Conservation (phyloP, 2,888 invertebrate genomes). For the Phragmatobia fuliginosa region DNA sequence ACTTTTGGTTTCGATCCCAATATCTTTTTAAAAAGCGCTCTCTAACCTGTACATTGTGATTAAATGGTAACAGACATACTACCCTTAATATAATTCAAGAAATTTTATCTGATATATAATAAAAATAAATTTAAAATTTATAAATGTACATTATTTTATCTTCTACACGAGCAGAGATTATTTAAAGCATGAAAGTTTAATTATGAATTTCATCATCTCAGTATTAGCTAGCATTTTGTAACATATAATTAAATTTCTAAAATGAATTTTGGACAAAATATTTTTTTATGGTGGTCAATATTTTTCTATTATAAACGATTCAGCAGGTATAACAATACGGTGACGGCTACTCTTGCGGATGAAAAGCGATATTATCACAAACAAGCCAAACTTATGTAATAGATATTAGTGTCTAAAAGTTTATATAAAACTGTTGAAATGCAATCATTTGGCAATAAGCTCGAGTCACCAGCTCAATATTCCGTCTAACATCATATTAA, state of each 20-base stretch:
- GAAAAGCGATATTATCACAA: conserved; percentile 20
- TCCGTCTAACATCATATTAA: conserved; percentile 41
- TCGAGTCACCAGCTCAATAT: conserved; percentile 42
- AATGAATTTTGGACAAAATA: conserved; percentile 53
- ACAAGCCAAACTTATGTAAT: conserved; percentile 13
- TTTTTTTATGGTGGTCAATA: conserved; percentile 54
- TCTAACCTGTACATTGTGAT: neutral
- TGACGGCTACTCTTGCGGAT: conserved; percentile 37
- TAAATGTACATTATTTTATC: conserved; percentile 11
- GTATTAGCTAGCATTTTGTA: conserved; percentile 80
- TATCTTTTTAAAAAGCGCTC: neutral
- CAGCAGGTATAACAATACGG: conserved; percentile 52
- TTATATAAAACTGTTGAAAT: conserved; percentile 36
- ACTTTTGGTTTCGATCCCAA: neutral
- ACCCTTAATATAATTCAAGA: neutral
- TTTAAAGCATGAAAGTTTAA: conserved; percentile 42
- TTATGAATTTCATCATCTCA: conserved; percentile 66
- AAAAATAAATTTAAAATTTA: conserved; percentile 1
- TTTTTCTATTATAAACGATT: conserved; percentile 61
- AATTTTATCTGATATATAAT: neutral
- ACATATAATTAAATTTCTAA: conserved; percentile 78
- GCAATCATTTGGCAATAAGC: conserved; percentile 41
- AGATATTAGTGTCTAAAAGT: neutral
- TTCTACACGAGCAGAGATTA: conserved; percentile 34
- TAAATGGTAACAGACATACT: neutral